phyloP scores from a whole-genome alignment of 2,888 invertebrate species.

The Metallyticus violacea region DNA sequence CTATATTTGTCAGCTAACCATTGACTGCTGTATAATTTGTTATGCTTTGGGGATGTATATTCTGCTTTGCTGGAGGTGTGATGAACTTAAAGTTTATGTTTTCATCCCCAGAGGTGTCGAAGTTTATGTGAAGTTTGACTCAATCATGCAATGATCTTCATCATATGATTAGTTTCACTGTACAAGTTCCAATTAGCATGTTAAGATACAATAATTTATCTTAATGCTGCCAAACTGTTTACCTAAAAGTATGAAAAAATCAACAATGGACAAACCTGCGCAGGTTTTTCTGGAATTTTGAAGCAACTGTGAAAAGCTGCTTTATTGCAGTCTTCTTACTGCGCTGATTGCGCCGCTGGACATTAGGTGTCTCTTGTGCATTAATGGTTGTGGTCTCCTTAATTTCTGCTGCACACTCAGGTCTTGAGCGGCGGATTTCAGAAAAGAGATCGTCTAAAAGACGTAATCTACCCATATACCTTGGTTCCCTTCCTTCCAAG shows the following conservation, averaged over 20 bases:
- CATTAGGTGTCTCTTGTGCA: conserved; percentile 39
- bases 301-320: conserved; percentile 91
- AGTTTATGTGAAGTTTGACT: too few relatives aligned
- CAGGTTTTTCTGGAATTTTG: conserved; percentile 93
- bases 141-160: too few relatives aligned
- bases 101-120: too few relatives aligned
- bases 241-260: not conserved
- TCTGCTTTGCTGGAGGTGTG: too few relatives aligned
- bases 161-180: too few relatives aligned
- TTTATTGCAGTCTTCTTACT: conserved; percentile 89
- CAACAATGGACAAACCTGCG: conserved; percentile 56
- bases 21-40: too few relatives aligned
- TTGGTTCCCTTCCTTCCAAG: conserved; percentile 65
- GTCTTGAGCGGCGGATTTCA: conserved; percentile 61
- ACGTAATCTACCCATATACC: conserved; percentile 66
- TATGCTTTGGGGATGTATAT: too few relatives aligned
- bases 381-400: conserved; percentile 33
- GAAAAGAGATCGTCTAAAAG: conserved; percentile 73
- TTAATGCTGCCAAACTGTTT: too few relatives aligned
- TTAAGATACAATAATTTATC: too few relatives aligned
- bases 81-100: too few relatives aligned
- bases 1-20: too few relatives aligned
- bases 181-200: too few relatives aligned
- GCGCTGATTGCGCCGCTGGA: conserved; percentile 65
- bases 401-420: conserved; percentile 62